Conservation (phyloP, 2,888 invertebrate species). For the Auanema freiburgensis region DNA sequence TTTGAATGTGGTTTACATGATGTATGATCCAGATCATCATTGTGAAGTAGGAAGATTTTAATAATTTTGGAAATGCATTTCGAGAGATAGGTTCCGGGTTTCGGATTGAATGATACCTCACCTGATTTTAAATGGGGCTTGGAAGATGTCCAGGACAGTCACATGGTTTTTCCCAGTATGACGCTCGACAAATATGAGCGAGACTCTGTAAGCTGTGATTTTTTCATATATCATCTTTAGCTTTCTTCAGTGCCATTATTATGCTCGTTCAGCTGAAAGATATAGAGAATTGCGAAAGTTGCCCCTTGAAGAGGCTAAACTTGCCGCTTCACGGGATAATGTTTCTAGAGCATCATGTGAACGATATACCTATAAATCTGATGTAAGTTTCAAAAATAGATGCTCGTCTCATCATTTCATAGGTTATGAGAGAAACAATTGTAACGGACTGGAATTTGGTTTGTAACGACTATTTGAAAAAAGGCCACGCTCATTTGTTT, state of each 20-base stretch:
- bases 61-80: not conserved
- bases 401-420: not conserved
- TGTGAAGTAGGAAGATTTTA: not conserved
- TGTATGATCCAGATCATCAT: constrained; percentile 41
- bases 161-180: constrained; percentile 53
- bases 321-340: constrained; percentile 34
- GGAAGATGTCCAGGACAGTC: constrained; percentile 47
- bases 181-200: constrained; percentile 25
- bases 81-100: constrained; percentile 49
- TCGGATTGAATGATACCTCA: constrained; percentile 41
- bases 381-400: constrained; percentile 31
- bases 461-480: constrained; percentile 61
- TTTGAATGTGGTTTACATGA: constrained; percentile 63
- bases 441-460: constrained; percentile 64
- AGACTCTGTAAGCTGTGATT: constrained; percentile 27
- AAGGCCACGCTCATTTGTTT: constrained; percentile 64
- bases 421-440: constrained; percentile 63
- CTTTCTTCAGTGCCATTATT: constrained; percentile 55
- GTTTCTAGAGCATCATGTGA: constrained; percentile 48
- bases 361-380: constrained; percentile 56
- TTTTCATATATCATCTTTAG: not conserved
- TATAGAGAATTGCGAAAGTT: constrained; percentile 55
- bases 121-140: constrained; percentile 44
- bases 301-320: constrained; percentile 51
- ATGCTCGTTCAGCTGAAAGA: constrained; percentile 44